phyloP scores from a whole-genome alignment of 2,888 invertebrate genomes.

The Lobophora halterata region DNA sequence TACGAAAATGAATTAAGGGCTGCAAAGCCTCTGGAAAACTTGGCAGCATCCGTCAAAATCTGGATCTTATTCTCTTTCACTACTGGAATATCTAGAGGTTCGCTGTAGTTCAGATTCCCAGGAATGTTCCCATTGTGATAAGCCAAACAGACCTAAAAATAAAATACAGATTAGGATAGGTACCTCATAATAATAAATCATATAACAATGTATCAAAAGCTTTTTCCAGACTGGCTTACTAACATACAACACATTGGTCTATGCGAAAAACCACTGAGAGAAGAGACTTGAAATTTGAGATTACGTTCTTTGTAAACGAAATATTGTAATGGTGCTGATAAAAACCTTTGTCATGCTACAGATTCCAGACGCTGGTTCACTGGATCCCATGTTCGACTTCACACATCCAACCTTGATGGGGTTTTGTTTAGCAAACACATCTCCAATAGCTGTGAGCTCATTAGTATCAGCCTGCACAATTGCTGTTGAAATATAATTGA shows the following conservation, averaged over 20 bases:
- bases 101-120: slow-evolving; percentile 45
- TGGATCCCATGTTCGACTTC: slow-evolving; percentile 52
- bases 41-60: slow-evolving; percentile 36
- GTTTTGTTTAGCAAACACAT: slow-evolving; percentile 72
- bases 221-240: too few relatives aligned
- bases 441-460: slow-evolving; percentile 80
- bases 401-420: slow-evolving; percentile 72
- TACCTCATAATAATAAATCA: too few relatives aligned
- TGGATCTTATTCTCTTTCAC: slow-evolving; percentile 38
- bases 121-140: slow-evolving; percentile 44
- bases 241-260: too few relatives aligned
- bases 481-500: slow-evolving; percentile 45
- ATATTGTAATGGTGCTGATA: too few relatives aligned
- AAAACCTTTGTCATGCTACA: slow-evolving; percentile 77
- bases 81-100: slow-evolving; percentile 38
- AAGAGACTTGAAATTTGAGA: too few relatives aligned
- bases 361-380: slow-evolving; percentile 51
- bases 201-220: too few relatives aligned
- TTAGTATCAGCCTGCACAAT: slow-evolving; percentile 81
- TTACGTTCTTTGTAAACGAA: slow-evolving; percentile 7
- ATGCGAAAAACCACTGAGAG: too few relatives aligned
- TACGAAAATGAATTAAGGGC: slow-evolving; percentile 46
- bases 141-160: slow-evolving; percentile 43
- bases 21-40: slow-evolving; percentile 40
- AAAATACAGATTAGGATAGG: too few relatives aligned